Percentiles rank a stretch among this genome's conserved stretches.
Evolutionary conservation across 2,888 invertebrate genomes (phyloP).

Genomic region (Hypercompe scribonia): DNA sequence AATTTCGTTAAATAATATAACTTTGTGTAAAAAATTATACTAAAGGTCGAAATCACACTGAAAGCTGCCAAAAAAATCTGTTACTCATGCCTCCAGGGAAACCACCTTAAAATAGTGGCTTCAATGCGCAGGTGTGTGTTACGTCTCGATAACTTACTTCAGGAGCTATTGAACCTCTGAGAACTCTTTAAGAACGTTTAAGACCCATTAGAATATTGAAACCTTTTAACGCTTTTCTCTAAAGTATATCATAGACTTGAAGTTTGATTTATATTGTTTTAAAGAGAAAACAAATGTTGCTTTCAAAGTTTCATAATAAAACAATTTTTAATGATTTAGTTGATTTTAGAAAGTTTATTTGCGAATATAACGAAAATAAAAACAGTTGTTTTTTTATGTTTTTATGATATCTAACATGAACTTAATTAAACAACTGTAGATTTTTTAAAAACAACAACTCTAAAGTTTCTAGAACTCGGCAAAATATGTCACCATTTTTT

Average conservation of each 20-base stretch:
- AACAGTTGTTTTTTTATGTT: not conserved
- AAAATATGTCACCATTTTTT: not conserved
- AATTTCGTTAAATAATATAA: not conserved
- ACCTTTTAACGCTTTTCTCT: not conserved
- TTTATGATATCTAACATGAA: not conserved
- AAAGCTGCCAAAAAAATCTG: not conserved
- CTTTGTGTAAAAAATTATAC: not conserved
- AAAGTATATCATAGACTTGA: not conserved
- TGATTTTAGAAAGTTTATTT: not conserved
- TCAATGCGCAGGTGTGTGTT: slow-evolving; percentile 28
- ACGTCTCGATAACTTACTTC: slow-evolving; percentile 35
- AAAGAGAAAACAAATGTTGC: not conserved
- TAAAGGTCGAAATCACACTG: not conserved
- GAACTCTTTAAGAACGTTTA: slow-evolving; percentile 11
- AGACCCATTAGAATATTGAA: slow-evolving; percentile 3
- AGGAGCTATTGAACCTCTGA: slow-evolving; percentile 13
- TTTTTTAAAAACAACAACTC: not conserved
- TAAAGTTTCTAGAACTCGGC: not conserved
- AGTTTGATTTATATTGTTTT: not conserved
- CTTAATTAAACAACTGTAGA: too few relatives aligned
- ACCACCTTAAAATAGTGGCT: not conserved
- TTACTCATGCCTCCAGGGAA: not conserved
- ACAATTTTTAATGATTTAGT: not conserved
- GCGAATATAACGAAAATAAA: not conserved
- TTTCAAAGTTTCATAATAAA: not conserved